Percentiles rank a stretch among this genome's conserved stretches.
These are phyloP conservation scores for Accipiter cooperii DNA, from an alignment of 2,113 vertebrate genomes.

Conservation along the genomic window DNA sequence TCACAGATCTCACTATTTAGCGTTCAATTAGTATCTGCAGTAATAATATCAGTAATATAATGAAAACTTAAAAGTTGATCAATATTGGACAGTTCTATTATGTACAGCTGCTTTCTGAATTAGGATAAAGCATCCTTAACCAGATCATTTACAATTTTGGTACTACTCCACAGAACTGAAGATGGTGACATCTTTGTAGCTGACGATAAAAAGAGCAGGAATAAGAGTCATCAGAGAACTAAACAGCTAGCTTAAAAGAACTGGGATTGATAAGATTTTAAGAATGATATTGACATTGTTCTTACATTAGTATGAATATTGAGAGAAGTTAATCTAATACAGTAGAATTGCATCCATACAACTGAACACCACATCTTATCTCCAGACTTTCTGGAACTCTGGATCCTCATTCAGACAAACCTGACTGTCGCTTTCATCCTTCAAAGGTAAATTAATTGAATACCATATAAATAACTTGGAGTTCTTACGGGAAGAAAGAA, in stretches of 20 bases:
- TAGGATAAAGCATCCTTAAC: background rate
- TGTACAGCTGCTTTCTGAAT: background rate
- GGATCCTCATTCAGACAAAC: background rate
- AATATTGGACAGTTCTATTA: background rate
- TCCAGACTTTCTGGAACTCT: slow-evolving; percentile 43
- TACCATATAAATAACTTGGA: background rate
- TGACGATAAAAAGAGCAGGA: background rate
- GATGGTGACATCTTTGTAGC: background rate
- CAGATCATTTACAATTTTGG: background rate
- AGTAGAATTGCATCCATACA: background rate
- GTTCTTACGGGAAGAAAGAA: slow-evolving; percentile 14
- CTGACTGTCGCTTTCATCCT: background rate
- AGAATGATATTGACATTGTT: background rate
- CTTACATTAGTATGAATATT: background rate
- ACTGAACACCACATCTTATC: background rate
- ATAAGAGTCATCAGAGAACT: background rate
- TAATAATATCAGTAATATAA: background rate
- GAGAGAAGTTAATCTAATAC: slow-evolving; percentile 20
- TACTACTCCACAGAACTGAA: background rate
- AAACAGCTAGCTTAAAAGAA: background rate
- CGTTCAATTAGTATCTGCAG: background rate
- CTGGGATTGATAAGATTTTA: background rate
- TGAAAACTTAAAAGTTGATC: background rate
- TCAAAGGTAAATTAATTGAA: slow-evolving; percentile 26
- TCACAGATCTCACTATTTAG: background rate